Percentiles rank a stretch among this genome's conserved stretches.
Evolutionary conservation across 2,113 vertebrate species (phyloP).

Genomic region (Rhynchomys soricoides): DNA sequence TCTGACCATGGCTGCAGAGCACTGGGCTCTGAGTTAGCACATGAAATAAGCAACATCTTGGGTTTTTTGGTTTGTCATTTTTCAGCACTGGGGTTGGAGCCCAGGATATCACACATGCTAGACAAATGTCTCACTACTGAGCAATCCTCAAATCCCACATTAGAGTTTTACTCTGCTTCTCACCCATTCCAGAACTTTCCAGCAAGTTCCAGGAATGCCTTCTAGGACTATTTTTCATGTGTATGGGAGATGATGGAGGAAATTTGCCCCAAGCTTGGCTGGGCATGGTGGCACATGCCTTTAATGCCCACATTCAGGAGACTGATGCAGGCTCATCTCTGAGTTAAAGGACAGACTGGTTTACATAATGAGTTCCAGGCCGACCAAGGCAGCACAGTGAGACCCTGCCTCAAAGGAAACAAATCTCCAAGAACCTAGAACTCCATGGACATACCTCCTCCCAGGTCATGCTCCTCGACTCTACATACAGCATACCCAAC

Average conservation of each 20-base stretch:
- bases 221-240: not conserved
- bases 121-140: not conserved
- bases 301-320: not conserved
- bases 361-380: not conserved
- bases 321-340: not conserved
- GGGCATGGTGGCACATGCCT: not conserved
- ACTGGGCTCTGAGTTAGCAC: too few species aligned
- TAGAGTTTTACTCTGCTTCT: not conserved
- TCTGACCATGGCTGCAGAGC: not conserved
- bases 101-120: not conserved
- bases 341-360: not conserved
- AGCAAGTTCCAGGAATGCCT: not conserved
- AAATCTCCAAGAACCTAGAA: rapidly evolving
- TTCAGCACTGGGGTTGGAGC: not conserved
- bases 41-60: not conserved
- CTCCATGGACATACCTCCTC: not conserved
- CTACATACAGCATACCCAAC: not conserved
- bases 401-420: not conserved
- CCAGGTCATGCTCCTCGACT: not conserved
- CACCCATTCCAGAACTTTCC: not conserved
- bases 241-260: not conserved
- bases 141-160: not conserved
- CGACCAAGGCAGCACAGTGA: not conserved
- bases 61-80: not conserved
- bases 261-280: not conserved